Evolutionary conservation across 1,140 invertebrate species (phyloP), one percentile per base, ranked within the genome.

Genomic region (Yoshiicerus persimilis): DNA sequence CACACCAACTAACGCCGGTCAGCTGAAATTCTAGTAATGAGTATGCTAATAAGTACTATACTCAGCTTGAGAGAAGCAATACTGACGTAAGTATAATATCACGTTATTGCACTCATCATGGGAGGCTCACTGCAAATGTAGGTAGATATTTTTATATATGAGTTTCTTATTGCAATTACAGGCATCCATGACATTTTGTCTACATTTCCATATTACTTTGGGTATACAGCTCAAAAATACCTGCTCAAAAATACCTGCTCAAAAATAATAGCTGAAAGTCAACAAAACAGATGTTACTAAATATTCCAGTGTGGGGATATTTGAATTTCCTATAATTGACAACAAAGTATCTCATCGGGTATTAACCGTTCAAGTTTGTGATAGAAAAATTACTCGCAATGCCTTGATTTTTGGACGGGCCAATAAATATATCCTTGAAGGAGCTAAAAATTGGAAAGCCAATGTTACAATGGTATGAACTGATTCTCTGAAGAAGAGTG

Each of bases 341-440:
- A 23, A 66, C 2, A n/a, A 64, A 23, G 20, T 23, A 23, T 8
- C 9, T 16, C 9, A 23, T 5, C 10, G n/a, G n/a, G 23, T 13
- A 47, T 23, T 85, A 39, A 38, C 80, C 20, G 70, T 87, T 4
- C 36, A 39, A n/a, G 70, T 87, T 23, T 87, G 86, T 80, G 70
- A 87, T 36, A 80, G 77, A 56, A 80, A 80, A 25, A 20, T 83
- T 5, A 87, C 86, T 30, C 13, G 86, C 56, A 87, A 87, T 32
- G 34, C 86, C 1, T 30, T 13, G 3, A 47, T 87, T 30, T 87
- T 87, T 83, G 86, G 86, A 10, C 9, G 36, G 25, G 75, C 32
- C n/a, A n/a, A n/a, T n/a, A 23, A n/a, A 16, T 13, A 80, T 83
- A 27, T 4, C n/a, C 11, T 3, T 87, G 27, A 75, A 80, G 8